phyloP scores from a whole-genome alignment of 2,888 invertebrate species.

The Cheilosia pagana region DNA sequence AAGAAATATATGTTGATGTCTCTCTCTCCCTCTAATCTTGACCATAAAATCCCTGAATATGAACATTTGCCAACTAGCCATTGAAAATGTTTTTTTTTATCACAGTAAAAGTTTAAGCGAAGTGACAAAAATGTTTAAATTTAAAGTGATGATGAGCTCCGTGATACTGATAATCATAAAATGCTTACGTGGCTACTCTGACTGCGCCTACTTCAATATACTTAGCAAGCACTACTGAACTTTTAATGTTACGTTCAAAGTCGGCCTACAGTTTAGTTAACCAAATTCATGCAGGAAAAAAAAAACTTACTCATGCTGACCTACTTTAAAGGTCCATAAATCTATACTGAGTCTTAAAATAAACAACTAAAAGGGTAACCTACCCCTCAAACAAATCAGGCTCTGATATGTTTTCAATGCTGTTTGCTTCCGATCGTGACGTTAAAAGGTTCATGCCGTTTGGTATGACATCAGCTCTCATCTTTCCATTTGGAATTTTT shows the following conservation, averaged over 20 bases:
- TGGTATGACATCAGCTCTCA: constrained; percentile 67
- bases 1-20: too few relatives aligned
- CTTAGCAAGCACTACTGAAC: constrained; percentile 27
- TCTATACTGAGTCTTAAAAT: neutral
- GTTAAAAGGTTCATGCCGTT: constrained; percentile 78
- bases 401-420: constrained; percentile 82
- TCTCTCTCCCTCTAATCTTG: too few relatives aligned
- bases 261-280: neutral
- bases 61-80: too few relatives aligned
- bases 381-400: constrained; percentile 81
- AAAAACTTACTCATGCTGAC: constrained; percentile 23
- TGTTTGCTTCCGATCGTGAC: constrained; percentile 76
- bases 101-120: too few relatives aligned
- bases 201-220: neutral
- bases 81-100: too few relatives aligned
- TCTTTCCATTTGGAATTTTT: constrained; percentile 76
- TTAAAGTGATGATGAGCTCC: neutral
- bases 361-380: constrained; percentile 65
- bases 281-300: constrained; percentile 23
- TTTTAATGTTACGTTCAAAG: neutral
- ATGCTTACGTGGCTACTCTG: neutral
- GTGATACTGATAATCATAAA: neutral
- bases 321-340: constrained; percentile 18
- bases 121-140: neutral
- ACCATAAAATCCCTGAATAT: too few relatives aligned